Base-by-base conservation (phyloP, 2,797 vertebrate genomes). In the Apogon hyalosoma region DNA sequence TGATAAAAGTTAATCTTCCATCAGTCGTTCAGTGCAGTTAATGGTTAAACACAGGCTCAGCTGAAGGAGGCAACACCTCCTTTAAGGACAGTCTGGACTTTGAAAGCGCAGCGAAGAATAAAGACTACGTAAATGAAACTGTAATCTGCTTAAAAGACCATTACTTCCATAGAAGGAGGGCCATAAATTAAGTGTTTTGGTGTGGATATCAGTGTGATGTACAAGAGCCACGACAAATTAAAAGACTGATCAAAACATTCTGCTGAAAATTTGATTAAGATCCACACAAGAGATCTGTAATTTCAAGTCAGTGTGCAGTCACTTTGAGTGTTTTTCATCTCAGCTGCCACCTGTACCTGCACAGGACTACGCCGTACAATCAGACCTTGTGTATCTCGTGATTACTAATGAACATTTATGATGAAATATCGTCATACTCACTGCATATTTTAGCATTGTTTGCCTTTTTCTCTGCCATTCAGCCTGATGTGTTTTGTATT, bases 41-140 rank as follows among this genome's bases (percentile, higher is more conserved):
- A 91, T 92, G 79, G 74, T 91, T 92, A 85, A 89, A 54, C 13
- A 43, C 39, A 41, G 33, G 14, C 38, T 63, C 82, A 82, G 63
- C 64, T 81, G 71, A 79, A 63, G 49, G 60, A 21, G 31, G 28
- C 60, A 74, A 59, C 13, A 33, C 43, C 18, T 33, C 21, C 16
- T 53, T 58, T 63, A 73, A 78, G 48, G 53, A 53, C 52, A 21
- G 10, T 14, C 38, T 86, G 80, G 66, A 88, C 85, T 89, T 87
- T 88, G 80, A 82, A 63, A 77, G 11, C 19, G 40, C 12, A 47
- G 42, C 39, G 41, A 79, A 39, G 4, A 24, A 24, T 24, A 24
- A 24, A 24, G 21, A 24, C 21, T 2, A 15, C n/a, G n/a, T n/a
- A n/a, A 70, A 41, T 28, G 16, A 48, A 46, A 49, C 41, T 45